Percentiles rank a stretch among this genome's conserved stretches.
Conservation (phyloP, 1,140 invertebrate species). For the silkworm (Bombyx mori) region ASM3026992v2 NC_085114.1:11158001-11158500, state of each 20-base stretch:
- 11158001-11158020: constrained; percentile 27
- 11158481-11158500: constrained; percentile 8
- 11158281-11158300: constrained; percentile 21
- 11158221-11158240: constrained; percentile 24
- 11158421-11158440: constrained; percentile 62
- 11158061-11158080: background rate
- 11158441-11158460: constrained; percentile 58
- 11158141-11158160: constrained; percentile 33
- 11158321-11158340: constrained; percentile 52
- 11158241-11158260: constrained; percentile 21
- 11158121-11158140: constrained; percentile 14
- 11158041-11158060: constrained; percentile 17
- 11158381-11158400: constrained; percentile 63
- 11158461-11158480: constrained; percentile 63
- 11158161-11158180: constrained; percentile 63
- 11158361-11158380: constrained; percentile 66
- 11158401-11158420: constrained; percentile 67
- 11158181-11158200: constrained; percentile 57
- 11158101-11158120: constrained; percentile 13
- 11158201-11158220: constrained; percentile 37
- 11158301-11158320: constrained; percentile 5
- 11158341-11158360: constrained; percentile 55
- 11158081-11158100: background rate
- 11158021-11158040: constrained; percentile 37
- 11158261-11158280: constrained; percentile 16